Evolutionary conservation across 35 echinoderm and acorn worm genomes (phyloP), one percentile per base, ranked within the genome.

Genomic region (Patiria miniata): DNA sequence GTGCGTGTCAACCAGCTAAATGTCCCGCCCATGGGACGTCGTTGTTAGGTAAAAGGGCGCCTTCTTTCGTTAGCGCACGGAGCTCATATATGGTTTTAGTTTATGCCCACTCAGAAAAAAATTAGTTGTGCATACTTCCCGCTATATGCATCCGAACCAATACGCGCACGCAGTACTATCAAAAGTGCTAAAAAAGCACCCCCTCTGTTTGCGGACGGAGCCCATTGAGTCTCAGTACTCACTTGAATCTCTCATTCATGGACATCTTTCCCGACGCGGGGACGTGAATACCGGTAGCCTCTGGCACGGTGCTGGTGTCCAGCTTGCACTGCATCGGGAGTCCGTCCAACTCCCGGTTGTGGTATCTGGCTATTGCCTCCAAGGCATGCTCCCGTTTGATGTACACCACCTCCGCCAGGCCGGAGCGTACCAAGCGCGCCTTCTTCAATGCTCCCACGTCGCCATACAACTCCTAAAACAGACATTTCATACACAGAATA

Each of bases 261-360:
- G 95, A 76, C 23, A 86, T 84, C 81, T 86, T 97, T 33, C 77
- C 39, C 23, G 91, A 68, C 28, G 36, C 61, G 3, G 61, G 61
- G 33, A 69, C 23, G 61, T 69, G 33, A 34, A 69, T 79, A 15
- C 83, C 42, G 30, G 87, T 51, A 51, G 92, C 82, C 61, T 94
- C 89, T 10, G 89, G 78, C 22, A 91, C 81, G 21, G 89, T 89
- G 39, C 78, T 83, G 6, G 93, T 85, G 56, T 99, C 96, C 37
- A 99, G 83, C 40, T 88, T 99, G 68, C 96, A 99, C 77, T 92
- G 92, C 96, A 99, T 99, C 53, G 96, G 92, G 39, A 86, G 87
- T 17, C 96, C 96, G 50, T 99, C 96, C 51, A 99, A 79, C 81
- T 99, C 96, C 33, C 96, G 78, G 77, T 94, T 94, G 39, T 99